Evolutionary conservation across 2,888 invertebrate species (phyloP), one percentile per base, ranked within the genome.

Genomic region (Agrochola macilenta): DNA sequence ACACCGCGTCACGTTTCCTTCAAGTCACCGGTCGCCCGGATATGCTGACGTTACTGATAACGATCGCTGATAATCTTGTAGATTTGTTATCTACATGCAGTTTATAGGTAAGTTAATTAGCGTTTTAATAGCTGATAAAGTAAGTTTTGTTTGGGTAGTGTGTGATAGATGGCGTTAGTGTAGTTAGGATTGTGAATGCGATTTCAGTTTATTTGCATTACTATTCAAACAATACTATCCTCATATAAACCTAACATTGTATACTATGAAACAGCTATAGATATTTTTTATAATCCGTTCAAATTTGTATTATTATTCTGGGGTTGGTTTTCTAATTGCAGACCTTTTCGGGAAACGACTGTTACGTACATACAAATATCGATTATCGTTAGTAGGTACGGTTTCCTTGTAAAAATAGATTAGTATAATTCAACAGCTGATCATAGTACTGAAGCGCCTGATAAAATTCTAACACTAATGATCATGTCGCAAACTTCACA

Each of bases 1-100:
- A 26, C 12, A 7, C 46, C 20, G 17, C 20, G 23, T n/a, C 63
- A 78, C 39, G 63, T 63, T 39, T 49, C 26, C 14, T 14, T 26
- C 14, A 8, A 26, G 11, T 20, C 17, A 26, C 20, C 26, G 39
- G 12, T 69, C 35, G 46, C 23, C 63, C 26, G 39, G 43, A 73
- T 65, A 49, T 64, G 49, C 54, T 68, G 70, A 68, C 35, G 35
- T 23, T 72, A 71, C n/a, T 71, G 77, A 83, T 84, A 72, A 66
- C 5, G 20, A 78, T 83, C 83, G 5, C 30, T 72, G 74, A 77
- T 81, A n/a, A 70, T 80, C 80, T 54, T 74, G 57, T 69, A 72
- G 74, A 77, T 84, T 71, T n/a, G 52, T 17, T 81, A 65, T 78
- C 63, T 30, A 81, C 68, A 72, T 61, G 58, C 52, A 54, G 65